phyloP scores from a whole-genome alignment of 1,140 invertebrate genomes.

The Drosophila kurseongensis region DNA sequence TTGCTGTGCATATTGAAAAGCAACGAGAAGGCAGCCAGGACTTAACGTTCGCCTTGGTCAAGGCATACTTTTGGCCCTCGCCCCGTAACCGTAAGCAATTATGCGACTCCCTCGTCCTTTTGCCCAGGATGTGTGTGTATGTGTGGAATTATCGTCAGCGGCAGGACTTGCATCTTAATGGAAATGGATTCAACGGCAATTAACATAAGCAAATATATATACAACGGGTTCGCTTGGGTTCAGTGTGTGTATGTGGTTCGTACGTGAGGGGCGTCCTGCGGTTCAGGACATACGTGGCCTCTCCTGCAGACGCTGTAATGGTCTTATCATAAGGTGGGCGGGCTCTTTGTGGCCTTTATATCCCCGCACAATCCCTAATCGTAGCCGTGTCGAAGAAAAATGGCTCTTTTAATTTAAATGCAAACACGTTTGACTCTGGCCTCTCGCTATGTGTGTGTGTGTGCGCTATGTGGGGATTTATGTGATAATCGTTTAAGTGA shows the following conservation, averaged over 20 bases:
- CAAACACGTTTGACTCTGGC: slow-evolving; percentile 80
- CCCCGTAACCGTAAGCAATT: slow-evolving; percentile 62
- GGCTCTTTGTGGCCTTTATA: slow-evolving; percentile 58
- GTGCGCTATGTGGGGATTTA: slow-evolving; percentile 69
- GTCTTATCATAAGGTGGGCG: slow-evolving; percentile 80
- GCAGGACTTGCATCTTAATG: slow-evolving; percentile 84
- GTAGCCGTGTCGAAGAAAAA: slow-evolving; percentile 75
- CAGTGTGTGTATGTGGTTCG: slow-evolving; percentile 2
- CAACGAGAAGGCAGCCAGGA: slow-evolving; percentile 48
- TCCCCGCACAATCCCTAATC: slow-evolving; percentile 27
- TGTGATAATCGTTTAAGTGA: slow-evolving; percentile 85
- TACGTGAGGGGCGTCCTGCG: slow-evolving; percentile 75
- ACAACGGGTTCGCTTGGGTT: slow-evolving; percentile 50
- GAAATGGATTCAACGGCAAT: slow-evolving; percentile 84
- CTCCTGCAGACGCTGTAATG: slow-evolving; percentile 62
- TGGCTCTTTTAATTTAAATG: slow-evolving; percentile 85
- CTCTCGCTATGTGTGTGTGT: neutral
- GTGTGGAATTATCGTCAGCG: slow-evolving; percentile 78
- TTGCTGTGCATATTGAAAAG: slow-evolving; percentile 83
- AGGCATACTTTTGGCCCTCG: slow-evolving; percentile 68
- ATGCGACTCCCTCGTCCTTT: slow-evolving; percentile 44
- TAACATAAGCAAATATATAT: slow-evolving; percentile 84
- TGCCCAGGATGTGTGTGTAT: slow-evolving; percentile 33
- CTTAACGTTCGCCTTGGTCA: slow-evolving; percentile 73
- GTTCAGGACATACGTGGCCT: slow-evolving; percentile 70